Evolutionary conservation across 2,888 invertebrate species (phyloP).

Genomic region (Trissoscelio sp.): DNA sequence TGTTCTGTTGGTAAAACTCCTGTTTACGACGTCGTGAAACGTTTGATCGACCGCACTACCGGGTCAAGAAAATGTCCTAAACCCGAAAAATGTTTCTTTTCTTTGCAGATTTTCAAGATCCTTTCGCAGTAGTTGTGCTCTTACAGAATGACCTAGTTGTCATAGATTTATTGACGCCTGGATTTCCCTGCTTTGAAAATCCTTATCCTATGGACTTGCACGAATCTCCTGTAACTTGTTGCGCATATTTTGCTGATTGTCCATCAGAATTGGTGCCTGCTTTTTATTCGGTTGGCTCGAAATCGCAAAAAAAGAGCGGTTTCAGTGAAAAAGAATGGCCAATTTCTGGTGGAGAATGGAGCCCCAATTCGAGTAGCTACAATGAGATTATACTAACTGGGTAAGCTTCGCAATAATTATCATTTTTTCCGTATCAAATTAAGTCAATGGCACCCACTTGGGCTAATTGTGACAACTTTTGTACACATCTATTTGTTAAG

Average conservation of each 20-base stretch:
- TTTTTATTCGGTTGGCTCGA: constrained; percentile 96
- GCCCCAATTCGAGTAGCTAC: constrained; percentile 97
- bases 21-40: background rate
- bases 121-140: constrained; percentile 98
- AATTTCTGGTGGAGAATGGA: constrained; percentile 97
- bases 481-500: no score
- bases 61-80: constrained; percentile 43
- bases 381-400: constrained; percentile 99
- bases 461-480: no score
- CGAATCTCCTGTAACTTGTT: constrained; percentile 98
- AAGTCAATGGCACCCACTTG: background rate
- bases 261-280: constrained; percentile 99
- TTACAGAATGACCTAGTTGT: constrained; percentile 99
- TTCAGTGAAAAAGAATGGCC: constrained; percentile 98
- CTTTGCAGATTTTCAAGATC: constrained; percentile 96
- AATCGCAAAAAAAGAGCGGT: constrained; percentile 89
- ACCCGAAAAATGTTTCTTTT: constrained; percentile 66
- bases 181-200: constrained; percentile 99
- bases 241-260: constrained; percentile 98
- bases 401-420: constrained; percentile 84
- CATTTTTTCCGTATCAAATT: constrained; percentile 13
- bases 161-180: constrained; percentile 96
- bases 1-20: no score
- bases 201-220: constrained; percentile 99
- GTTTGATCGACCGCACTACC: background rate